Conservation (phyloP, 2,797 vertebrate genomes). For the Smutsia temminckii region DNA sequence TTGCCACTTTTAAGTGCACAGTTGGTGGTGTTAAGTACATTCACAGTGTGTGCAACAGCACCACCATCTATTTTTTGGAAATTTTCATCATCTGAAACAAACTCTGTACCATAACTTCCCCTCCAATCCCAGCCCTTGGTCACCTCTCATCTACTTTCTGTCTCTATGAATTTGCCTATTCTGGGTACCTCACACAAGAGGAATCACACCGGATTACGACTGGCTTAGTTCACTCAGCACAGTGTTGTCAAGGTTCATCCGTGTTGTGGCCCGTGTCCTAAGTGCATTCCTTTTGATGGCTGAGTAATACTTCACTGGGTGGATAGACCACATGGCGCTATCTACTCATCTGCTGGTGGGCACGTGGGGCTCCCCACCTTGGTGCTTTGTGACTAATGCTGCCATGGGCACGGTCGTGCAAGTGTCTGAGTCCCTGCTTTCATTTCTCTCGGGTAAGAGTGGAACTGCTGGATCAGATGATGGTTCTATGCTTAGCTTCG, state of each 20-base stretch:
- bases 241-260: background rate
- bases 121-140: background rate
- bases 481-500: background rate
- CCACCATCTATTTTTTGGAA: background rate
- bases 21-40: background rate
- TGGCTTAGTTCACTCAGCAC: background rate
- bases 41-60: background rate
- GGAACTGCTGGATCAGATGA: background rate
- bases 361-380: background rate
- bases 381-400: fast-evolving
- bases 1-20: background rate
- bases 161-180: background rate
- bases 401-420: fast-evolving
- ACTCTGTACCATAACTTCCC: background rate
- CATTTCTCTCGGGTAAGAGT: background rate
- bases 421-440: background rate
- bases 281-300: background rate
- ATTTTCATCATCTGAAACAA: background rate
- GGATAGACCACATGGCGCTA: too few relatives aligned
- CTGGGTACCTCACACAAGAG: too few relatives aligned
- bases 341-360: background rate
- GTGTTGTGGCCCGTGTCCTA: background rate
- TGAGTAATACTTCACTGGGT: background rate
- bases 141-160: background rate
- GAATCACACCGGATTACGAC: background rate